Conservation (phyloP, 2,113 vertebrate species). For the Aptenodytes patagonicus region DNA sequence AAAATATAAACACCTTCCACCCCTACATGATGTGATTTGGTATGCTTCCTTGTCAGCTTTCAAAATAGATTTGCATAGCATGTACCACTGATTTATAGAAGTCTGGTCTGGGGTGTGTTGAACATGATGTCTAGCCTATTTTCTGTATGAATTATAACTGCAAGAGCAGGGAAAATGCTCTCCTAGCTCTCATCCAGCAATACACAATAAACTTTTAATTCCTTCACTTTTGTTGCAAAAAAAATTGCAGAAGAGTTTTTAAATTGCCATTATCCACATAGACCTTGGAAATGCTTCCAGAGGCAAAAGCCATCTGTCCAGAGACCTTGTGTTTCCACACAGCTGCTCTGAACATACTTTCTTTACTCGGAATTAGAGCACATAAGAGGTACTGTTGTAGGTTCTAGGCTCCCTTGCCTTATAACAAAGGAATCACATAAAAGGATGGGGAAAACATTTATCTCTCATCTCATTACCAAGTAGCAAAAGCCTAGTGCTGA, state of each 20-base stretch:
- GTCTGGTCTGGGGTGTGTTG: neutral
- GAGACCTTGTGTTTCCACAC: neutral
- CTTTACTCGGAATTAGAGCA: neutral
- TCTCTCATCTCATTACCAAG: neutral
- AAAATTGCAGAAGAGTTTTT: neutral
- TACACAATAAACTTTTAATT: neutral
- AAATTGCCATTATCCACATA: neutral
- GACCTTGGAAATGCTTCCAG: neutral
- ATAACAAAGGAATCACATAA: neutral
- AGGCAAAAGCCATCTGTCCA: neutral
- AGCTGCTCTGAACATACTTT: neutral
- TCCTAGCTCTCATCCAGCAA: neutral
- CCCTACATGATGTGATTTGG: neutral
- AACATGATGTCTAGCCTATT: neutral
- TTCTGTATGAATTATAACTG: neutral
- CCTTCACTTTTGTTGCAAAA: neutral
- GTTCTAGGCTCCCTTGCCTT: neutral
- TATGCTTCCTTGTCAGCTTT: neutral
- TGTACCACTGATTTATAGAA: neutral
- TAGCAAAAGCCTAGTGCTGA: neutral
- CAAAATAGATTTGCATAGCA: neutral
- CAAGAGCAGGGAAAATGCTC: neutral
- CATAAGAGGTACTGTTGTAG: neutral
- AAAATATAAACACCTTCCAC: neutral
- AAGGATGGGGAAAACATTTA: neutral